Conservation (phyloP, 2,113 vertebrate genomes). For the Labeo rohita region DNA sequence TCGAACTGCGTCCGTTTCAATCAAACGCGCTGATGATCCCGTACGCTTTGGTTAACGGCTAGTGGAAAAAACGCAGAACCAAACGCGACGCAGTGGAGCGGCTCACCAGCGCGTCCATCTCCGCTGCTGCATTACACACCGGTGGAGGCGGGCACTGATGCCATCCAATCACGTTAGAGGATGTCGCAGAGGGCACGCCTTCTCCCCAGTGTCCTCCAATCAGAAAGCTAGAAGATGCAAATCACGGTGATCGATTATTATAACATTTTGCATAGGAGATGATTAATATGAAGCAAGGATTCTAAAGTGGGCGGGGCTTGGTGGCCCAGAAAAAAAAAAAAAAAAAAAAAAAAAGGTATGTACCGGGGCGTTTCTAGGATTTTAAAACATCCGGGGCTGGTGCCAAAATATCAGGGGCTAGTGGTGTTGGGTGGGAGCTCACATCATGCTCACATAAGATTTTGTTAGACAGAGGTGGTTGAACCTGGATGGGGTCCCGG, state of each 20-base stretch:
- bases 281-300: not conserved
- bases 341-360: too few relatives aligned
- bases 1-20: not conserved
- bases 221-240: not conserved
- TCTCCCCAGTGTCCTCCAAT: constrained; percentile 19
- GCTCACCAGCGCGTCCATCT: constrained; percentile 43
- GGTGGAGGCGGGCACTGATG: not conserved
- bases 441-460: too few relatives aligned
- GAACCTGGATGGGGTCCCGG: too few relatives aligned
- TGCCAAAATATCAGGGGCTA: too few relatives aligned
- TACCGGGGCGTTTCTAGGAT: too few relatives aligned
- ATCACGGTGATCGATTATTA: not conserved
- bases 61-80: not conserved
- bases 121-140: constrained; percentile 36
- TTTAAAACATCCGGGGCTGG: too few relatives aligned
- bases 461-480: too few relatives aligned
- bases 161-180: constrained; percentile 1
- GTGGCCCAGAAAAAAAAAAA: too few relatives aligned
- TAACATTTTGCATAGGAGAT: not conserved
- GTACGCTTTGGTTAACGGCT: not conserved
- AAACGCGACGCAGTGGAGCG: not conserved
- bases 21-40: not conserved
- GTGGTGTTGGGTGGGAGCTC: too few relatives aligned
- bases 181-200: not conserved
- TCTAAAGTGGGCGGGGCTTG: not conserved